phyloP scores from a whole-genome alignment of 1,140 invertebrate species.

The Drosophila ercepeae region DNA sequence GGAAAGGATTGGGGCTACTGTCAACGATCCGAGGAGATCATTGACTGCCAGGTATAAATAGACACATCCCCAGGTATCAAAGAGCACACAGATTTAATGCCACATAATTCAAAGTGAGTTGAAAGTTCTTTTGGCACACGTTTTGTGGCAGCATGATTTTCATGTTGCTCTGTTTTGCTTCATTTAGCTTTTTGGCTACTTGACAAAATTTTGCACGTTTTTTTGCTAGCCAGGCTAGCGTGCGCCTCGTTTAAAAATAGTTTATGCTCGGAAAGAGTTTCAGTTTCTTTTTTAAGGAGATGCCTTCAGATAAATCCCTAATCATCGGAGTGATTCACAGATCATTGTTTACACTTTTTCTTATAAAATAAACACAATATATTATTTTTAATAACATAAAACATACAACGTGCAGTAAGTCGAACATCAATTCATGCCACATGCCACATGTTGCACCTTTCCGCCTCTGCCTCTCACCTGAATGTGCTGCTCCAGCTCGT shows the following conservation, averaged over 20 bases:
- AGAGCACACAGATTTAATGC: constrained; percentile 44
- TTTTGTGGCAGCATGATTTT: constrained; percentile 37
- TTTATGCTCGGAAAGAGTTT: constrained; percentile 8
- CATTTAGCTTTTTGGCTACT: constrained; percentile 34
- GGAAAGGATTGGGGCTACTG: constrained; percentile 39
- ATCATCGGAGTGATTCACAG: constrained; percentile 26
- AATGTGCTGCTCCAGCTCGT: constrained; percentile 86
- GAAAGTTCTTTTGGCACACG: constrained; percentile 49
- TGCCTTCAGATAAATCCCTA: constrained; percentile 1
- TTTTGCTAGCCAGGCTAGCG: constrained; percentile 21
- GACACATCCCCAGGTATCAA: constrained; percentile 32
- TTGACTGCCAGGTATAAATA: constrained; percentile 68
- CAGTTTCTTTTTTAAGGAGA: background rate
- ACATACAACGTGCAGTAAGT: constrained; percentile 18
- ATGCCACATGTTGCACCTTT: background rate
- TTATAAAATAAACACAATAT: background rate
- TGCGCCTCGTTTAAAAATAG: constrained; percentile 48
- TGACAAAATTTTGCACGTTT: constrained; percentile 52
- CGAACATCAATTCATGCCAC: constrained; percentile 10
- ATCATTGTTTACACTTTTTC: background rate
- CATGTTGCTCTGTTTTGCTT: constrained; percentile 30
- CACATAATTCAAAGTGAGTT: constrained; percentile 50
- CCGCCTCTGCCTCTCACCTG: constrained; percentile 84
- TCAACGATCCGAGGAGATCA: constrained; percentile 45
- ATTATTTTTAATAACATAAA: background rate